Evolutionary conservation across 2,888 invertebrate species (phyloP), one percentile per base, ranked within the genome.

Genomic region (Synergus itoensis): DNA sequence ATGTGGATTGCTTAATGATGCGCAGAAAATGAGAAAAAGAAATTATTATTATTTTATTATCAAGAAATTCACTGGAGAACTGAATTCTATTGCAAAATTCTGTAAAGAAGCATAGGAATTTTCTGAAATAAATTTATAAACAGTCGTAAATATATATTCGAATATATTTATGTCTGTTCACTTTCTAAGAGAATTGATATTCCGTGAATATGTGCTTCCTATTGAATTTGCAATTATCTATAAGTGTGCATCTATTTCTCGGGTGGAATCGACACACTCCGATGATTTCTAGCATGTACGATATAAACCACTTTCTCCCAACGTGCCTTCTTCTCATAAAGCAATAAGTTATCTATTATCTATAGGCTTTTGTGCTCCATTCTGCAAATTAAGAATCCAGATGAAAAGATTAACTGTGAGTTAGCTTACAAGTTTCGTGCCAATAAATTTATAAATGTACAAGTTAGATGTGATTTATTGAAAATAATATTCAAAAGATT

Each of bases 381-480:
- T 21, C 16, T n/a, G 43, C 16, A 43, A 43, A 67, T 43, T 18
- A 67, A 67, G n/a, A 67, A 43, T 67, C 18, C 9, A n/a, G 69
- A 48, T 48, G 69, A 48, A 73, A 48, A 48, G 48, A 60, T 60
- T 60, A 60, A 12, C 4, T 21, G 11, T 9, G 12, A 21, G 21
- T 21, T 60, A 5, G 18, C 21, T 21, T 60, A 60, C 60, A 60
- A 60, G 21, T 3, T 60, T 73, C 41, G 1, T 65, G 48, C 69
- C 45, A 36, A 48, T 73, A 60, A n/a, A 67, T 28, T 45, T 48
- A 45, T 73, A 73, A 53, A 73, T 73, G 28, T 48, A 41, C 16
- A 40, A 65, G 41, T 65, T 41, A 65, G 28, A 43, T 45, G 48
- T 73, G 69, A 73, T 73, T 73, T 73, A 73, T 73, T 53, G 69